These are phyloP conservation scores for Cliona cf. orientalis DNA, from an alignment of 37 sponge, comb jelly and placozoan species.

Conservation along the genomic window DNA sequence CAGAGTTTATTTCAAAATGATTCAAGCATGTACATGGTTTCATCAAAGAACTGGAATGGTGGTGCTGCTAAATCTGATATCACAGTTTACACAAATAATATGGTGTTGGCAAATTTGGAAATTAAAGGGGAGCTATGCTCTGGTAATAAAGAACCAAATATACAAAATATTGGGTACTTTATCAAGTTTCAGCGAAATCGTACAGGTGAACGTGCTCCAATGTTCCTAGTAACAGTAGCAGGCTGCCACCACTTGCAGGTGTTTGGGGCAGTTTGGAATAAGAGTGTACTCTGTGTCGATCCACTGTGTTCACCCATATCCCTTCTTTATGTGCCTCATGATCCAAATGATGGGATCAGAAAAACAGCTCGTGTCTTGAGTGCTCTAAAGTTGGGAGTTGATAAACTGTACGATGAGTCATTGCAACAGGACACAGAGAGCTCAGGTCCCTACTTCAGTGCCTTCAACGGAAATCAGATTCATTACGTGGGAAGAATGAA, in stretches of 20 bases:
- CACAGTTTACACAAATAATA: background rate
- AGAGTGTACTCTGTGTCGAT: background rate
- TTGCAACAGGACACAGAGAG: background rate
- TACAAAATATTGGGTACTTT: background rate
- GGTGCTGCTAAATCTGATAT: conserved; percentile 1
- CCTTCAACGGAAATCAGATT: background rate
- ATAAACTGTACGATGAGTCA: background rate
- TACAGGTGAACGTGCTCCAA: background rate
- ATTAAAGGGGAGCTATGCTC: background rate
- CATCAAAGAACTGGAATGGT: too few species aligned
- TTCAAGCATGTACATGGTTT: too few species aligned
- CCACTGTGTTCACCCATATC: conserved; percentile 7
- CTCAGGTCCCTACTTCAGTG: background rate
- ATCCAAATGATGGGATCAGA: background rate
- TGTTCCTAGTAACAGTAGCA: conserved; percentile 2
- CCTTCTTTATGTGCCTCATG: background rate
- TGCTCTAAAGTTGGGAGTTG: background rate
- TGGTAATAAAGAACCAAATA: background rate
- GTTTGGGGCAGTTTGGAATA: conserved; percentile 2
- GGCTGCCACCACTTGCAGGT: background rate
- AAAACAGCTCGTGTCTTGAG: background rate
- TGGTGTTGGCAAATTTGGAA: background rate
- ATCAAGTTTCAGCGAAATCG: background rate
- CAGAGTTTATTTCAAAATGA: too few species aligned
- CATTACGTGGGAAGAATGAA: background rate